Base-by-base conservation (phyloP, 2,113 vertebrate genomes). In the Clupea harengus region DNA sequence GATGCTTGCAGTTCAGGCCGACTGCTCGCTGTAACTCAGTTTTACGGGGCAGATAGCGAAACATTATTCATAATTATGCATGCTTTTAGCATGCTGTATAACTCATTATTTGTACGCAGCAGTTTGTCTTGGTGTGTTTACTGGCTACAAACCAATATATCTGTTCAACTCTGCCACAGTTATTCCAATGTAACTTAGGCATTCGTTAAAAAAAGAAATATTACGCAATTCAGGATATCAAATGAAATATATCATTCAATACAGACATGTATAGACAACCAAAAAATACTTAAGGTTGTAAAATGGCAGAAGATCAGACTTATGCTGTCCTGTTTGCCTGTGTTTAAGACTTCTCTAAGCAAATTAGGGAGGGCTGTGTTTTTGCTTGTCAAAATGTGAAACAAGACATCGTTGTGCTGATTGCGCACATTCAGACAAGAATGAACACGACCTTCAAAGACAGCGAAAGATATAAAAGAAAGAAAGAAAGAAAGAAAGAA, bases 51-150 rank as follows among this genome's bases (percentile, higher is more conserved):
- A 78, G 72, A 78, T 32, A 78, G 72, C 28, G 10, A 32, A 39
- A 39, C 72, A 78, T 78, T 78, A 78, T 78, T 78, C 72, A 78
- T 78, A 78, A 78, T 78, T 78, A 78, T 78, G 72, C 72, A 78
- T 78, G 72, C 72, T 78, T 78, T 78, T 78, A 78, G 72, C 72
- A 78, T 78, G 72, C 72, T 18, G 72, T 60, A 60, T 60, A 60
- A 60, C 54, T 60, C 54, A 60, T 60, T 60, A 60, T 60, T 60
- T 60, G 54, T 78, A 32, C 11, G 32, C 72, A 11, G 15, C 28
- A 28, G 15, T 78, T 44, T 78, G 32, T 78, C 32, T 78, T 78
- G 72, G 32, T 78, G 32, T 78, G 72, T 78, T 78, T 78, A 39
- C 32, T 78, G 25, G 72, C 72, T 13, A 32, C 11, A 39, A 78